A percentile compares a stretch with the other conserved stretches of the same genome.
phyloP scores from a whole-genome alignment of 1,140 invertebrate species.

The Parapsyche elsis region DNA sequence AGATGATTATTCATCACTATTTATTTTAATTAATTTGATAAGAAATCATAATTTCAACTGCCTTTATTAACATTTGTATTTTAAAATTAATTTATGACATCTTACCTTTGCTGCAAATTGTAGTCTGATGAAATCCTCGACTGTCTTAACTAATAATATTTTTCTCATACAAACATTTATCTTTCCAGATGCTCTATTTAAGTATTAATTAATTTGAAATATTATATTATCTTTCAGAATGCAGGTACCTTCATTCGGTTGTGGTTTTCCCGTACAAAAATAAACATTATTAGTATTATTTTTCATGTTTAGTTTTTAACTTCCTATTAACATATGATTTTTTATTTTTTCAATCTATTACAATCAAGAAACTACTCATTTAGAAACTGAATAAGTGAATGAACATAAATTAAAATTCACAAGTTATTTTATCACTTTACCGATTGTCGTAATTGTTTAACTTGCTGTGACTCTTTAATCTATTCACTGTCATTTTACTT shows the following conservation, averaged over 20 bases:
- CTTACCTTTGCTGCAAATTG: constrained; percentile 52
- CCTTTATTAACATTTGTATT: constrained; percentile 13
- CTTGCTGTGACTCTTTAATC: too few relatives aligned
- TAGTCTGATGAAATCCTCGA: constrained; percentile 43
- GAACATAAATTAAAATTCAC: too few relatives aligned
- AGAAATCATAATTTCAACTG: constrained; percentile 12
- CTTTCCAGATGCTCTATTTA: constrained; percentile 29
- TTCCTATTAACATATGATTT: not conserved
- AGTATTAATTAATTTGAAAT: constrained; percentile 12
- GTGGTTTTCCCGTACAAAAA: constrained; percentile 26
- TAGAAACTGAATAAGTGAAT: too few relatives aligned
- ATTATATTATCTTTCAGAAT: constrained; percentile 38
- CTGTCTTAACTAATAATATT: constrained; percentile 31
- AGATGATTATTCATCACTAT: too few relatives aligned
- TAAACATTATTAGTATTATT: not conserved
- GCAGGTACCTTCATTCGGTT: constrained; percentile 27
- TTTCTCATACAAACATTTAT: constrained; percentile 15
- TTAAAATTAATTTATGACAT: constrained; percentile 38
- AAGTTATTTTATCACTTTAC: too few relatives aligned
- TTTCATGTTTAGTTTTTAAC: constrained; percentile 20
- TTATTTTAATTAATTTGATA: too few relatives aligned
- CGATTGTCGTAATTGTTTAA: too few relatives aligned
- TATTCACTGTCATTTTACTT: too few relatives aligned
- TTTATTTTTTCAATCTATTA: too few relatives aligned
- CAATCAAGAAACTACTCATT: too few relatives aligned